Evolutionary conservation across 2,797 vertebrate genomes (phyloP).

Genomic region (Sardinella longiceps): DNA sequence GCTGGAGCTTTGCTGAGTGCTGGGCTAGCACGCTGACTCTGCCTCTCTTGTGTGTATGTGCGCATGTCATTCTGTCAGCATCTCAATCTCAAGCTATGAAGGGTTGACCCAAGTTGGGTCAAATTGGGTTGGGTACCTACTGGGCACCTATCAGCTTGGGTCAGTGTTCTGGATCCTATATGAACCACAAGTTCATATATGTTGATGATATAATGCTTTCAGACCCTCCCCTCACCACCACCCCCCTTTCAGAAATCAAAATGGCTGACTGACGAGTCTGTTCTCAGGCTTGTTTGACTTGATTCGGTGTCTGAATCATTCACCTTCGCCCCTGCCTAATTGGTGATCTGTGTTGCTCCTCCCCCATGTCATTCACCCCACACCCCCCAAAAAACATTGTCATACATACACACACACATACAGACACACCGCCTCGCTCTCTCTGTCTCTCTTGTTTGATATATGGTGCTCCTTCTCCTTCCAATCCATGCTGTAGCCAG

Average conservation of each 20-base stretch:
- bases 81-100: background rate
- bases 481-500: constrained; percentile 76
- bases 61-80: background rate
- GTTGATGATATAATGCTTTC: background rate
- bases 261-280: background rate
- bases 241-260: background rate
- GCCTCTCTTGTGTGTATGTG: background rate
- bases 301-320: background rate
- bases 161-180: background rate
- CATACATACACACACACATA: background rate
- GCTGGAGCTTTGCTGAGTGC: constrained; percentile 16
- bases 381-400: background rate
- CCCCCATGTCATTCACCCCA: background rate
- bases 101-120: background rate
- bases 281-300: background rate
- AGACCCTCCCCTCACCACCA: background rate
- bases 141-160: background rate
- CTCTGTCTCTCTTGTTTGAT: constrained; percentile 53
- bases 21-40: background rate
- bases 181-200: background rate
- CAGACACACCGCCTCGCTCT: background rate
- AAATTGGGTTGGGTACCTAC: background rate
- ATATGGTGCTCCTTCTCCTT: constrained; percentile 75
- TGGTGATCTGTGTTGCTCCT: background rate
- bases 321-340: constrained; percentile 1